Percentiles rank a stretch among this genome's conserved stretches.
Evolutionary conservation across 2,888 invertebrate genomes (phyloP).

Genomic region (Andrena minutula): DNA sequence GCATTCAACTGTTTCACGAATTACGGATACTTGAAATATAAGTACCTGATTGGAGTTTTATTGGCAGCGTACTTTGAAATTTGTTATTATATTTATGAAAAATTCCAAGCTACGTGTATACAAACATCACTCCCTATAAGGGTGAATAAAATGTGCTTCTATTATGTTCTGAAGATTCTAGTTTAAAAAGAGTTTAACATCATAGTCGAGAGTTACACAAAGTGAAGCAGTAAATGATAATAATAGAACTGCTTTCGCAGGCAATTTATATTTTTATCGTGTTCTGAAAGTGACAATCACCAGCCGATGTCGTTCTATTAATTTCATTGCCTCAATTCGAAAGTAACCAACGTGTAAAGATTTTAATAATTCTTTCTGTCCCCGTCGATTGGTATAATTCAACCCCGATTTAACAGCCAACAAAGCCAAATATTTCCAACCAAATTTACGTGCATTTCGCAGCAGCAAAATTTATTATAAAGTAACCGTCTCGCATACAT

Average conservation of each 20-base stretch:
- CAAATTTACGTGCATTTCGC: not conserved
- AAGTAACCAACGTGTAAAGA: not conserved
- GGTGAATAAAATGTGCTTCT: not conserved
- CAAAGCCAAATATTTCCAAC: not conserved
- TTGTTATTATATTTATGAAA: not conserved
- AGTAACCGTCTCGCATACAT: not conserved
- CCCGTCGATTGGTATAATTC: not conserved
- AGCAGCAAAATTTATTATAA: not conserved
- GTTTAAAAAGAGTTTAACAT: not conserved
- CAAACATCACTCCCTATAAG: not conserved
- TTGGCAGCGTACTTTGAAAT: not conserved
- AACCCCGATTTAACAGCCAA: not conserved
- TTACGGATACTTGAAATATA: not conserved
- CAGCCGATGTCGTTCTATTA: not conserved
- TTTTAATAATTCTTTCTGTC: not conserved
- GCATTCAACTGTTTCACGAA: not conserved
- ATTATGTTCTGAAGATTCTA: not conserved
- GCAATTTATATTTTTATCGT: not conserved
- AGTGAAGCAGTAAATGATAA: conserved; percentile 10
- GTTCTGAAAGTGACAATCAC: not conserved
- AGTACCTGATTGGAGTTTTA: not conserved
- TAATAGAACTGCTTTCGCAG: conserved; percentile 13
- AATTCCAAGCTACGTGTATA: not conserved
- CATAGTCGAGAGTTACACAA: not conserved
- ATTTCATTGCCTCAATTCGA: not conserved